Evolutionary conservation across 1,140 invertebrate genomes (phyloP).

Genomic region (Drosophila mayri): DNA sequence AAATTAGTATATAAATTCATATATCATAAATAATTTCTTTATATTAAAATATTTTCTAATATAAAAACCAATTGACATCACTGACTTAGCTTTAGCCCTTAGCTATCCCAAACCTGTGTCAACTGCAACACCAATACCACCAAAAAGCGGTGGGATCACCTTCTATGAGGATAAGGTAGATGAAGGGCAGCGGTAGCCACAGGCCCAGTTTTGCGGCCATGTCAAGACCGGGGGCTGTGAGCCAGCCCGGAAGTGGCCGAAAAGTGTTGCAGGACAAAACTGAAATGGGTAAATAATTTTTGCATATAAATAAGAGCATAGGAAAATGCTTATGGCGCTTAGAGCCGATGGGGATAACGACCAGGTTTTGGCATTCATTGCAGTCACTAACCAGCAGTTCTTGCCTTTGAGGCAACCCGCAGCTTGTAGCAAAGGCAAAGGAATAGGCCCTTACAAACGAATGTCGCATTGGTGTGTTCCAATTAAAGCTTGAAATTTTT

Average conservation of each 20-base stretch:
- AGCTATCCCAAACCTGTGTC: slow-evolving; percentile 19
- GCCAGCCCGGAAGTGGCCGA: slow-evolving; percentile 19
- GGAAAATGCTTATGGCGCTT: slow-evolving; percentile 34
- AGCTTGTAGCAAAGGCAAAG: slow-evolving; percentile 7
- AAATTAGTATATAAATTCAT: too few relatives aligned
- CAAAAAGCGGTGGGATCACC: background rate
- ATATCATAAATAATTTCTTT: background rate
- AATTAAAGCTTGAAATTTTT: background rate
- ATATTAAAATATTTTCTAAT: background rate
- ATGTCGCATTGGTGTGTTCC: slow-evolving; percentile 8
- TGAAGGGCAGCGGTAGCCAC: background rate
- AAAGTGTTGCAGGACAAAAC: slow-evolving; percentile 34
- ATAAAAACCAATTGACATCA: background rate
- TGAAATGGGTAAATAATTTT: slow-evolving; percentile 39
- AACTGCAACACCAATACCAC: slow-evolving; percentile 29
- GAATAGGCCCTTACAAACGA: slow-evolving; percentile 4
- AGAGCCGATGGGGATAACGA: slow-evolving; percentile 8
- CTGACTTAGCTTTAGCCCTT: background rate
- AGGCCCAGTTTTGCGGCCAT: slow-evolving; percentile 36
- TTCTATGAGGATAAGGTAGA: slow-evolving; percentile 1
- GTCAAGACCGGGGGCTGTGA: slow-evolving; percentile 6
- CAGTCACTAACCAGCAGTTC: slow-evolving; percentile 27
- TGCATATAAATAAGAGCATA: slow-evolving; percentile 39
- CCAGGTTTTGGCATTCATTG: slow-evolving; percentile 18
- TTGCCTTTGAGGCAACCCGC: slow-evolving; percentile 25